These are phyloP conservation scores for Trachelipus rathkii DNA, from an alignment of 1,140 invertebrate genomes.

Conservation along the genomic window DNA sequence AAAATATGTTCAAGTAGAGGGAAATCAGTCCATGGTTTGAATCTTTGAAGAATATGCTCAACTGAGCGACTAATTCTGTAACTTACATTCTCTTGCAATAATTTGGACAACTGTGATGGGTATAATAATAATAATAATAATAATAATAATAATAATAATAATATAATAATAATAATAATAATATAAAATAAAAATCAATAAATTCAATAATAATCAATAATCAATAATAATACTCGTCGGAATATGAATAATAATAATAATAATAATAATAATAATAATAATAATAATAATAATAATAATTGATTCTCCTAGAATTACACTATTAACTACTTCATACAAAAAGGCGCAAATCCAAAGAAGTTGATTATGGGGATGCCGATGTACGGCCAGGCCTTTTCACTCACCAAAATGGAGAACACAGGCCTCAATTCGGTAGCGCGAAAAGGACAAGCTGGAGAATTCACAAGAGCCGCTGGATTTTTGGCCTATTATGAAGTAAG, in stretches of 20 bases:
- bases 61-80: no score
- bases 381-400: constrained; percentile 62
- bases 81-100: no score
- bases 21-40: no score
- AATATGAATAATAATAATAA: constrained; percentile 53
- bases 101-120: no score
- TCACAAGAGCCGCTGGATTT: constrained; percentile 69
- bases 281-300: not conserved
- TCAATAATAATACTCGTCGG: constrained; percentile 17
- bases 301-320: constrained; percentile 55
- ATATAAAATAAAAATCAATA: no score
- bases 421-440: constrained; percentile 58
- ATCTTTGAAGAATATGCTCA: no score
- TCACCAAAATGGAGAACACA: constrained; percentile 53
- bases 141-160: no score
- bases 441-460: constrained; percentile 64
- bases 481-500: constrained; percentile 52
- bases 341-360: constrained; percentile 60
- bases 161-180: no score
- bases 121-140: no score
- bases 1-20: no score
- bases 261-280: constrained; percentile 49
- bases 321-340: constrained; percentile 60
- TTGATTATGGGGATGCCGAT: constrained; percentile 63
- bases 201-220: no score